These are phyloP conservation scores for Lontra canadensis DNA, from an alignment of 2,113 vertebrate genomes.

Conservation along the genomic window DNA sequence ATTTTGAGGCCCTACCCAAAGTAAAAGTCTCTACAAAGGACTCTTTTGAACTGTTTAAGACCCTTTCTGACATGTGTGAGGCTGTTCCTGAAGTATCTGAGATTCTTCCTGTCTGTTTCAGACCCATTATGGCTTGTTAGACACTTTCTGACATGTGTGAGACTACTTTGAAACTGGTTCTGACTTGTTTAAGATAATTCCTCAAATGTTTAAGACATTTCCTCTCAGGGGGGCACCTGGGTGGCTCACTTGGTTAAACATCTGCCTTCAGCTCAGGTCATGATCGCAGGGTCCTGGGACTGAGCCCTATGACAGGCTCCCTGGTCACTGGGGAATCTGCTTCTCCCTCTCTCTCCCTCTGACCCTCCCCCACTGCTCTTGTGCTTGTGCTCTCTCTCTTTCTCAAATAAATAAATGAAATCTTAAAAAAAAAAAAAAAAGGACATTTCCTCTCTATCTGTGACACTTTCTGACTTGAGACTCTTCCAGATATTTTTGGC, in stretches of 20 bases:
- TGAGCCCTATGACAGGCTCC: not conserved
- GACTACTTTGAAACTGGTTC: not conserved
- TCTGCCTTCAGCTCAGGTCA: not conserved
- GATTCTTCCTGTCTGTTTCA: not conserved
- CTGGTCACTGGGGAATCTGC: not conserved
- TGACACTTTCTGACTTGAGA: not conserved
- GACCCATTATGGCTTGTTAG: not conserved
- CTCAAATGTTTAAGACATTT: not conserved
- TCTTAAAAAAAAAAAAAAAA: not conserved
- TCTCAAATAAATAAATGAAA: not conserved
- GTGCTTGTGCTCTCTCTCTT: not conserved
- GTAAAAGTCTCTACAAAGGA: not conserved
- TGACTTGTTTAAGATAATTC: not conserved
- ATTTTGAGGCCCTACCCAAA: not conserved
- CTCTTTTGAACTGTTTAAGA: not conserved
- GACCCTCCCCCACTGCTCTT: not conserved
- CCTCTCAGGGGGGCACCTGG: not conserved
- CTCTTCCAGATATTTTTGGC: not conserved
- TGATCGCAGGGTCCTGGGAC: not conserved
- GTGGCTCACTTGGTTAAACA: not conserved
- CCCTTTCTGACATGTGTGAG: not conserved
- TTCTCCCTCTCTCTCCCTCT: not conserved
- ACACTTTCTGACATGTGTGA: not conserved
- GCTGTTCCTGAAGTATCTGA: not conserved
- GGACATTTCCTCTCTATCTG: not conserved